Base-by-base conservation (phyloP, 1,140 invertebrate genomes). In the Cotesia chilonis region DNA sequence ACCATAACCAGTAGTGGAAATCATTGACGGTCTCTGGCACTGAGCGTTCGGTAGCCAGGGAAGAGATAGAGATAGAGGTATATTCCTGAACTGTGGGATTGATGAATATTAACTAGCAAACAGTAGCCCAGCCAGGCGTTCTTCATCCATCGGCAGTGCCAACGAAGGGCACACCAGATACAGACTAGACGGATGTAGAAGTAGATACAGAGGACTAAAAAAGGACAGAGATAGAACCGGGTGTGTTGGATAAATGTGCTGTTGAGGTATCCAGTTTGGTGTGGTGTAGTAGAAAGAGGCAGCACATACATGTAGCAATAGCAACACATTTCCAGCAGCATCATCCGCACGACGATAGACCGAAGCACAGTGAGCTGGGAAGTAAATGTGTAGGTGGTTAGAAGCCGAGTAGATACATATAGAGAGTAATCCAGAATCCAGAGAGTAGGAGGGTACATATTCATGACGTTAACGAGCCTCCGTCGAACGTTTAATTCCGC, bases 381-480 rank as follows among this genome's bases (percentile, higher is more conserved):
- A 51, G 41, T 72, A 76, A 75, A 71, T 76, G 73, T 77, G 67
- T 64, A 60, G 72, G 76, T 74, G 72, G 60, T 68, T 68, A 38
- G 71, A 59, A 70, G 55, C 41, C 38, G 68, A 57, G 28, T 28
- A 28, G 28, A 28, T 28, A 28, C 1, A 28, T 28, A 28, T 28
- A 28, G 1, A 28, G 57, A 41, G 55, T 59, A 70, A 17, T 55
- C 70, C 70, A 54, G 73, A 70, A 17, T 55, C 70, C 71, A 54
- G 73, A 78, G 79, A 80, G 81, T 82, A 84, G 83, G 81, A 86
- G 86, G 86, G 86, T 87, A 87, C 86, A 87, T 87, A 87, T 87
- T 87, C 86, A 87, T 87, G 86, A 87, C 85, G 86, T 87, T 87
- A 87, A 87, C 86, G 86, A 87, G 86, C 83, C 85, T 82, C 83